Conservation (phyloP, 2,113 vertebrate species). For the Ictidomys tridecemlineatus region DNA sequence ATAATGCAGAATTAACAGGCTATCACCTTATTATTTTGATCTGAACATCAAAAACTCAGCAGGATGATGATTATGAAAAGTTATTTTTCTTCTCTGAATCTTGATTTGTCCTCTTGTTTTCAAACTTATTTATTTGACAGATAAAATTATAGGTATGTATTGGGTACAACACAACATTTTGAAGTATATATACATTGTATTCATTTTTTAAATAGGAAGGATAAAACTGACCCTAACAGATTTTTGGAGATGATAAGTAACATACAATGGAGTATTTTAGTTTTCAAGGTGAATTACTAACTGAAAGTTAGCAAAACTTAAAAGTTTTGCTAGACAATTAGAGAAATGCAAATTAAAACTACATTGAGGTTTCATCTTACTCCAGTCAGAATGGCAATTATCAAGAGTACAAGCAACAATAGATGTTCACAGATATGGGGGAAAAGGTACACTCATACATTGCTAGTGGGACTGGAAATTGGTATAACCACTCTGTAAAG, state of each 20-base stretch:
- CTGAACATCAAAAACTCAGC: background rate
- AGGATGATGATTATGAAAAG: background rate
- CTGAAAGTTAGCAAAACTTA: background rate
- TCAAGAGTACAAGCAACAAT: too few relatives aligned
- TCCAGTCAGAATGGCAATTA: too few relatives aligned
- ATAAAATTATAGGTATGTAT: background rate
- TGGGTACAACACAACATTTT: background rate
- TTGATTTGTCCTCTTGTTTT: background rate
- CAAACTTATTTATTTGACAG: background rate
- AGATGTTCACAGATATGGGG: too few relatives aligned
- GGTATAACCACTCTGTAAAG: too few relatives aligned
- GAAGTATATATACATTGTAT: background rate
- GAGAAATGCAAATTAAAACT: too few relatives aligned
- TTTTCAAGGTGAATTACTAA: slow-evolving; percentile 46
- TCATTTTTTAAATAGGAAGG: background rate
- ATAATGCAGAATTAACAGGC: background rate
- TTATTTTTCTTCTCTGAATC: background rate
- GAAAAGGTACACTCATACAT: too few relatives aligned
- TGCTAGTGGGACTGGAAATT: too few relatives aligned
- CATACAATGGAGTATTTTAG: background rate
- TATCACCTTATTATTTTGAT: background rate
- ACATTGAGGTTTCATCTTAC: too few relatives aligned
- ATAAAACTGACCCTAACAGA: background rate
- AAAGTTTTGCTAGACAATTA: background rate
- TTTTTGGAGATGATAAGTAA: slow-evolving; percentile 30